Percentiles rank a stretch among this genome's conserved stretches.
Evolutionary conservation across 1,140 invertebrate genomes (phyloP).

Genomic region (Antheraea pernyi): DNA sequence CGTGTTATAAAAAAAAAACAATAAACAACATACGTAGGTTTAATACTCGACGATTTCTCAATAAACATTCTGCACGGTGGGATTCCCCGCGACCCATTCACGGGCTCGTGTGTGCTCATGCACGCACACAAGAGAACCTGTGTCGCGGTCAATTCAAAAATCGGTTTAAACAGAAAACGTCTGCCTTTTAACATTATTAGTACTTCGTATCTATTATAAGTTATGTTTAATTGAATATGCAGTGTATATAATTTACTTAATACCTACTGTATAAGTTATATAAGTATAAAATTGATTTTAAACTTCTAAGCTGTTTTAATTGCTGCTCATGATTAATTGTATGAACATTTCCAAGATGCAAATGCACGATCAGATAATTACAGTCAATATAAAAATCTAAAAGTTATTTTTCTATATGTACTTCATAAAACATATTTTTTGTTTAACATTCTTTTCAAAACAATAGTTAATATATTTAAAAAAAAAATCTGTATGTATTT

Average conservation of each 20-base stretch:
- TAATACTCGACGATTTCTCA: constrained; percentile 18
- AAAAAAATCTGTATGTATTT: not conserved
- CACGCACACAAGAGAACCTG: constrained; percentile 17
- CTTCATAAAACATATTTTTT: too few relatives aligned
- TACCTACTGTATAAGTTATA: too few relatives aligned
- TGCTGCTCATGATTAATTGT: too few relatives aligned
- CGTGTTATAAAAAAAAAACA: constrained; percentile 11
- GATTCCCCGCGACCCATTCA: constrained; percentile 45
- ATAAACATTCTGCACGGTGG: constrained; percentile 51
- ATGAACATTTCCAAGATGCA: too few relatives aligned
- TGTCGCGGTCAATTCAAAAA: not conserved
- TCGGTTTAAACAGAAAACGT: not conserved
- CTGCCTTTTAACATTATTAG: not conserved
- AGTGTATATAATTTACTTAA: too few relatives aligned
- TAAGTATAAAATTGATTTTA: too few relatives aligned
- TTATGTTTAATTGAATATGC: too few relatives aligned
- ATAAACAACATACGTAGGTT: constrained; percentile 3
- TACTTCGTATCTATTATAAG: too few relatives aligned
- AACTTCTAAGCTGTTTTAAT: too few relatives aligned
- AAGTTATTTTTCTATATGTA: not conserved
- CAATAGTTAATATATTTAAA: too few relatives aligned
- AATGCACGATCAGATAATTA: too few relatives aligned
- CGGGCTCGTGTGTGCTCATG: not conserved
- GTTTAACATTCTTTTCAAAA: not conserved
- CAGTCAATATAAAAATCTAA: not conserved